Evolutionary conservation across 2,888 invertebrate species (phyloP).

Genomic region (Heteromyza rotundicornis): DNA sequence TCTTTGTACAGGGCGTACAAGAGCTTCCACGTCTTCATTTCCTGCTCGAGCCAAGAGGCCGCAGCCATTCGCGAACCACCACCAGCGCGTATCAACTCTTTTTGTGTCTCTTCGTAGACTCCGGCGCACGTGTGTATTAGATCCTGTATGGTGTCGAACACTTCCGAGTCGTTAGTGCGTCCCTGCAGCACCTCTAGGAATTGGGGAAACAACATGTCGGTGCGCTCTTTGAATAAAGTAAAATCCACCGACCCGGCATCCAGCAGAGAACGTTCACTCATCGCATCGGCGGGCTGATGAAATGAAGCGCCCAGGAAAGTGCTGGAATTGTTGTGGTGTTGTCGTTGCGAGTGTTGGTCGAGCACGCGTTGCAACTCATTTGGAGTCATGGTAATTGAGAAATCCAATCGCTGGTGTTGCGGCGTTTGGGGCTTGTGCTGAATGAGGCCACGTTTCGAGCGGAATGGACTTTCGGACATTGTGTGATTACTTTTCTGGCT

Average conservation of each 20-base stretch:
- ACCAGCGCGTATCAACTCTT: conserved; percentile 37
- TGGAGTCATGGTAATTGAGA: conserved; percentile 48
- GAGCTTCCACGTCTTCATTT: conserved; percentile 88
- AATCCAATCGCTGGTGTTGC: conserved; percentile 32
- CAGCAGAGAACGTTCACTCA: conserved; percentile 30
- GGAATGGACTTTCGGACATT: conserved; percentile 39
- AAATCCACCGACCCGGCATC: conserved; percentile 26
- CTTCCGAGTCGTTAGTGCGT: conserved; percentile 50
- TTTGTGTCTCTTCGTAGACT: conserved; percentile 48
- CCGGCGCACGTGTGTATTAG: conserved; percentile 48
- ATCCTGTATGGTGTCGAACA: conserved; percentile 53
- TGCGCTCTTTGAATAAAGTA: conserved; percentile 40
- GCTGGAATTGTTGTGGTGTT: conserved; percentile 28
- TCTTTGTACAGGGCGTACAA: conserved; percentile 83
- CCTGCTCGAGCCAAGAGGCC: conserved; percentile 73
- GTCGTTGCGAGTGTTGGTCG: conserved; percentile 31
- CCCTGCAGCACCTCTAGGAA: conserved; percentile 59
- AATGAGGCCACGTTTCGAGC: conserved; percentile 31
- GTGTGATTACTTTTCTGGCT: too few species aligned
- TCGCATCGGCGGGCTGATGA: conserved; percentile 29
- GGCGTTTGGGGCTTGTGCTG: conserved; percentile 31
- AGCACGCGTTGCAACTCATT: conserved; percentile 44
- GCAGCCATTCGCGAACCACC: conserved; percentile 31
- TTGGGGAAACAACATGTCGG: conserved; percentile 53
- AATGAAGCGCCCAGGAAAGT: conserved; percentile 27